A percentile compares a stretch with the other conserved stretches of the same genome.
phyloP scores from a whole-genome alignment of 2,888 invertebrate genomes.

The Lamellibrachia columna region DNA sequence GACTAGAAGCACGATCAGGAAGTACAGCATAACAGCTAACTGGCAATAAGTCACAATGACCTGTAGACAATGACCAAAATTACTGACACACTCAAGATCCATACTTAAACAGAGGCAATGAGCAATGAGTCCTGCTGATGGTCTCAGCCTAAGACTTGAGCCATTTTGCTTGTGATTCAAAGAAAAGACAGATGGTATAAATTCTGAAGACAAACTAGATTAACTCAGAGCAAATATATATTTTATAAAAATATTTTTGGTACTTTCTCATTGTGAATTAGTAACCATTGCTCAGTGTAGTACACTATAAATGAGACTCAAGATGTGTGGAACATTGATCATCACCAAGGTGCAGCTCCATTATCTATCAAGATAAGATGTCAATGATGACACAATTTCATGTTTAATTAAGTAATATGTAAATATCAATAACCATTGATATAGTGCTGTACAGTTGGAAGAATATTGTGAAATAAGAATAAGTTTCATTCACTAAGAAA shows the following conservation, averaged over 20 bases:
- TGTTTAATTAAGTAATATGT: neutral
- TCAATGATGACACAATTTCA: neutral
- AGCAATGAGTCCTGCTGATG: neutral
- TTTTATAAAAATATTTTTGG: neutral
- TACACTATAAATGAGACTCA: too few species aligned
- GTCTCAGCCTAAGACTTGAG: neutral
- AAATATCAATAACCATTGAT: neutral
- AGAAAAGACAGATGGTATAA: neutral
- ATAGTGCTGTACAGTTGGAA: neutral
- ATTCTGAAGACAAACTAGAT: neutral
- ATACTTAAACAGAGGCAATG: neutral
- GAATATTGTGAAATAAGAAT: neutral
- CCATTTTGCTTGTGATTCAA: neutral
- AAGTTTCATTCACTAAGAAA: neutral
- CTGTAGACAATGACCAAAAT: neutral
- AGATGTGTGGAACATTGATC: too few species aligned
- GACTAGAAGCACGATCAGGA: neutral
- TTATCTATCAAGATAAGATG: neutral
- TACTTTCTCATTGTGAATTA: neutral
- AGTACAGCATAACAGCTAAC: neutral
- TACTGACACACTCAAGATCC: neutral
- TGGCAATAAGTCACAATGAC: neutral
- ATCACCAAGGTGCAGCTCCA: too few species aligned
- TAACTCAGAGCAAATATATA: too few species aligned
- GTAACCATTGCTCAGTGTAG: neutral